Evolutionary conservation across 2,888 invertebrate species (phyloP).

Genomic region (Limnephilus rhombicus): DNA sequence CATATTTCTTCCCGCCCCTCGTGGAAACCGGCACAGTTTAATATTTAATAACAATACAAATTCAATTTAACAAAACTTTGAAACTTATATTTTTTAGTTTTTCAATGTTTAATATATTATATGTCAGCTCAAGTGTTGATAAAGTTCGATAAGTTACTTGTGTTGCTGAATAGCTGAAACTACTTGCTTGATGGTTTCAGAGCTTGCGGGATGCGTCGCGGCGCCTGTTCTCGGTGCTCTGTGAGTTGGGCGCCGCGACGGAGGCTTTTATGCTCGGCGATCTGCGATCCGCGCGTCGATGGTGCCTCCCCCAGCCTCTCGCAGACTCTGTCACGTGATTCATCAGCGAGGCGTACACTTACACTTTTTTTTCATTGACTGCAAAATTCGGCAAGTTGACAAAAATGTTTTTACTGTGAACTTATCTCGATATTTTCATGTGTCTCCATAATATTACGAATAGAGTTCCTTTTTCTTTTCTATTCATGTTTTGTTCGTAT

Average conservation of each 20-base stretch:
- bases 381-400: neutral
- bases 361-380: neutral
- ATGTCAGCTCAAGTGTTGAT: neutral
- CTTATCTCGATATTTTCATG: neutral
- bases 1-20: neutral
- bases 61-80: constrained; percentile 2
- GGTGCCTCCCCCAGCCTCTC: neutral
- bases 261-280: constrained; percentile 44
- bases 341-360: neutral
- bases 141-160: neutral
- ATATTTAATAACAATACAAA: neutral
- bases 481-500: neutral
- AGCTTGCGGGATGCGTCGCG: constrained; percentile 46
- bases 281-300: constrained; percentile 2
- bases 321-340: neutral
- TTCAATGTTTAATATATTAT: neutral
- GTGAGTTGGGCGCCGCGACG: constrained; percentile 32
- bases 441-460: neutral
- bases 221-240: constrained; percentile 36
- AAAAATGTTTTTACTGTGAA: neutral
- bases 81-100: neutral
- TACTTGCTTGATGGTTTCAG: neutral
- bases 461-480: neutral
- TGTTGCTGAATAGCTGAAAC: neutral
- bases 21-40: constrained; percentile 7